A percentile compares a stretch with the other conserved stretches of the same genome.
Conservation (phyloP, 2,797 vertebrate genomes). For the Aldrovandia affinis region DNA sequence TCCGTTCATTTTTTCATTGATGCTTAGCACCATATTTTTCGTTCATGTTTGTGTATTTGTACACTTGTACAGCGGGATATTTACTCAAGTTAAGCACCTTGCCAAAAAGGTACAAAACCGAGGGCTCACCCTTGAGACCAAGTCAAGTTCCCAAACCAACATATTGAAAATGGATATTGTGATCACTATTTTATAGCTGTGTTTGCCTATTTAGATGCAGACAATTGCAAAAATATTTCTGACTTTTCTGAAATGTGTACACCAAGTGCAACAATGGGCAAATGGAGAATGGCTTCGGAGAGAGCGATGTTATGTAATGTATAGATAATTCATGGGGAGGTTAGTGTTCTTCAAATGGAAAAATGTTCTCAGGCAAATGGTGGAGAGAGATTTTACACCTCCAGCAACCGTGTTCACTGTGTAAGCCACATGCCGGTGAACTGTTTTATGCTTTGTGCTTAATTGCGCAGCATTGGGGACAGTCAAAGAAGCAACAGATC, state of each 20-base stretch:
- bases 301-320: not conserved
- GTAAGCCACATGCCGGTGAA: not conserved
- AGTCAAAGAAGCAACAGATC: not conserved
- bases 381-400: not conserved
- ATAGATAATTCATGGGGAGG: conserved; percentile 6
- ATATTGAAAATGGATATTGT: not conserved
- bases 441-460: not conserved
- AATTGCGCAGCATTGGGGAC: not conserved
- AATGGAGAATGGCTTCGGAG: not conserved
- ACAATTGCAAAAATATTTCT: not conserved
- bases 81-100: not conserved
- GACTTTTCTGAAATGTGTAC: not conserved
- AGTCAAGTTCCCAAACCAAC: not conserved
- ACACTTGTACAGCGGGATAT: not conserved
- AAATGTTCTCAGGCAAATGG: not conserved
- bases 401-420: not conserved
- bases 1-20: not conserved
- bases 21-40: not conserved
- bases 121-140: not conserved
- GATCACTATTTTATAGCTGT: not conserved
- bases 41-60: not conserved
- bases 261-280: not conserved
- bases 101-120: not conserved
- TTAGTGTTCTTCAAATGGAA: not conserved
- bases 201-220: not conserved